Base-by-base conservation (phyloP, 2,113 vertebrate species). In the Chlorodrepanis virens region DNA sequence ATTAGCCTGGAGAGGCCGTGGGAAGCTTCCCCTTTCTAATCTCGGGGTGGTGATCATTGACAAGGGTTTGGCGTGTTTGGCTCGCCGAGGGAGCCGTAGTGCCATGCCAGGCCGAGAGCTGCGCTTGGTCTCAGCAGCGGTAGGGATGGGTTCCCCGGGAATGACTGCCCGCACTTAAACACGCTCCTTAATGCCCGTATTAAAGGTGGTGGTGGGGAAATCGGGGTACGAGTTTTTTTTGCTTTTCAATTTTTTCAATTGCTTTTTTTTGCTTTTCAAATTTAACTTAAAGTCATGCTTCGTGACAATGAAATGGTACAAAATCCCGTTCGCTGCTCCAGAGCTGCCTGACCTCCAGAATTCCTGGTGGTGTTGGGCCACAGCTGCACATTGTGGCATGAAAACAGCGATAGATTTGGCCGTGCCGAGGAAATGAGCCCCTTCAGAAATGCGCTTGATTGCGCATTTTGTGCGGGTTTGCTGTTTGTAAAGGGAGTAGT, bases 361-460 rank as follows among this genome's bases (percentile, higher is more conserved):
- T 18, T 12, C 19, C 14, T 28, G 14, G 28, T 31, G 42, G 35
- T 15, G 40, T 1, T 13, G 28, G 12, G 53, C 4, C 25, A 54
- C 29, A 53, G 3, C 14, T 2, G 27, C 14, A 0, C 1, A 1
- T 1, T 31, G 9, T 4, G 3, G 0, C 3, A 0, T 47, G 49
- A 3, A 4, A 40, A 47, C 3, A 29, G 54, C 9, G 27, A 9
- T 8, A 1, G 68, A 28, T 69, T 53, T n/a, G 69, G 18, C 14
- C 25, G 1, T 6, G 29, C 39, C 5, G 59, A 12, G n/a, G 14
- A 33, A 67, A 67, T 0, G 11, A 59, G 8, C 47, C 54, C 16
- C 52, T 64, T 59, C 39, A 29, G 64, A 52, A 63, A 35, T 35
- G 35, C 35, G 35, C 72, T 70, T 7, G 4, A 2, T 0, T 49